Evolutionary conservation across 1,140 invertebrate genomes (phyloP).

Genomic region (Scylla paramamosain): DNA sequence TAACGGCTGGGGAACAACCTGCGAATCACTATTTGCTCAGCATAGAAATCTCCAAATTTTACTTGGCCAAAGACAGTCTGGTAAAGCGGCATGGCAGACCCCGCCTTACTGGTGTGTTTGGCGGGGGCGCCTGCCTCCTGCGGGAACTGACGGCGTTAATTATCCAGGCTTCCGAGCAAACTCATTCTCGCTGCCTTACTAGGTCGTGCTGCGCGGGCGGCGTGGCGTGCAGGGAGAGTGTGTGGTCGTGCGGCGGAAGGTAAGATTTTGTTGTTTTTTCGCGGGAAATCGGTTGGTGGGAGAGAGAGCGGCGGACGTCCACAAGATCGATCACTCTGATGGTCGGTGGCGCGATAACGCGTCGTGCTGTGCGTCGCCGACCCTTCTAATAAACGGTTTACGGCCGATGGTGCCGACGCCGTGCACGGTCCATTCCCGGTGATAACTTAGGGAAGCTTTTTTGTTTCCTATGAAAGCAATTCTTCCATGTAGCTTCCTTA

Average conservation of each 20-base stretch:
- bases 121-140: background rate
- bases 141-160: constrained; percentile 42
- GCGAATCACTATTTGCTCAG: constrained; percentile 52
- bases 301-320: background rate
- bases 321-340: background rate
- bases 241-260: background rate
- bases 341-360: background rate
- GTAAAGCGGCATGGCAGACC: background rate
- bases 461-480: background rate
- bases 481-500: too few species aligned
- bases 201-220: background rate
- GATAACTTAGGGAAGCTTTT: background rate
- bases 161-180: constrained; percentile 40
- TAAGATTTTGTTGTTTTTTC: constrained; percentile 4
- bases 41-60: constrained; percentile 53
- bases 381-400: background rate
- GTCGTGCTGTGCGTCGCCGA: background rate
- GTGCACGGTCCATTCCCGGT: background rate
- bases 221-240: background rate
- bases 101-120: constrained; percentile 2
- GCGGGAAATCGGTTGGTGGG: background rate
- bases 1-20: constrained; percentile 41
- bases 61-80: background rate
- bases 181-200: constrained; percentile 30
- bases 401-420: background rate